A percentile compares a stretch with the other conserved stretches of the same genome.
Conservation (phyloP, 2,888 invertebrate genomes). For the Rugalucina vietnamica region DNA sequence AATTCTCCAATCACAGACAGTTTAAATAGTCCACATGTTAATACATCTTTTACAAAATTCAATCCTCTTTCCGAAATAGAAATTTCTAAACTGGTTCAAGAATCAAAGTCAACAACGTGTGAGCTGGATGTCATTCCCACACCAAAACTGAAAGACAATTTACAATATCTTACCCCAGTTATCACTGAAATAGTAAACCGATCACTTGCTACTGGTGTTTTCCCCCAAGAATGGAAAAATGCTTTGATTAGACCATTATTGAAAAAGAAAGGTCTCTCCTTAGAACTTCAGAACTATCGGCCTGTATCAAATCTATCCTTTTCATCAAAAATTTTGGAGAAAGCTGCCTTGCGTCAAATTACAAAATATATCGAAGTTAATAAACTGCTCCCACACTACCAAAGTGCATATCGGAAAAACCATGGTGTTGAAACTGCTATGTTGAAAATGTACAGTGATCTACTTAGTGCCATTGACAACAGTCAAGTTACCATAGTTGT, state of each 20-base stretch:
- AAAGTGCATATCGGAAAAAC: constrained; percentile 47
- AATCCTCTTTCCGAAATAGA: constrained; percentile 22
- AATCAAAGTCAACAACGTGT: constrained; percentile 34
- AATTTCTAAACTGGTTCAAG: constrained; percentile 25
- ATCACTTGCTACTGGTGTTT: constrained; percentile 29
- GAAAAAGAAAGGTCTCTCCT: constrained; percentile 40
- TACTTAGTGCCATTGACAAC: constrained; percentile 24
- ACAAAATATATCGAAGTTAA: constrained; percentile 30
- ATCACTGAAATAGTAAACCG: constrained; percentile 34
- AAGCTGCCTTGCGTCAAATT: constrained; percentile 35
- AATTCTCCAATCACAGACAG: not conserved
- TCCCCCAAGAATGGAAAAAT: constrained; percentile 43
- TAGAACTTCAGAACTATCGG: constrained; percentile 42
- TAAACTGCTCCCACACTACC: constrained; percentile 35
- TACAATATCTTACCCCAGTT: constrained; percentile 18
- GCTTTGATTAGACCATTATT: constrained; percentile 36
- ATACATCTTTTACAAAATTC: constrained; percentile 5
- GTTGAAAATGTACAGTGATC: constrained; percentile 45
- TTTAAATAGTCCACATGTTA: not conserved
- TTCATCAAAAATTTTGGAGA: constrained; percentile 43
- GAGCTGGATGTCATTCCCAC: constrained; percentile 29
- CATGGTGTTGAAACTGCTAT: constrained; percentile 45
- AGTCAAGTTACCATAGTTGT: constrained; percentile 30
- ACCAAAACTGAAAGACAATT: constrained; percentile 36
- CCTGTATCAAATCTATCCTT: constrained; percentile 45